Base-by-base conservation (phyloP, 2,113 vertebrate genomes). In the Litocranius walleri region DNA sequence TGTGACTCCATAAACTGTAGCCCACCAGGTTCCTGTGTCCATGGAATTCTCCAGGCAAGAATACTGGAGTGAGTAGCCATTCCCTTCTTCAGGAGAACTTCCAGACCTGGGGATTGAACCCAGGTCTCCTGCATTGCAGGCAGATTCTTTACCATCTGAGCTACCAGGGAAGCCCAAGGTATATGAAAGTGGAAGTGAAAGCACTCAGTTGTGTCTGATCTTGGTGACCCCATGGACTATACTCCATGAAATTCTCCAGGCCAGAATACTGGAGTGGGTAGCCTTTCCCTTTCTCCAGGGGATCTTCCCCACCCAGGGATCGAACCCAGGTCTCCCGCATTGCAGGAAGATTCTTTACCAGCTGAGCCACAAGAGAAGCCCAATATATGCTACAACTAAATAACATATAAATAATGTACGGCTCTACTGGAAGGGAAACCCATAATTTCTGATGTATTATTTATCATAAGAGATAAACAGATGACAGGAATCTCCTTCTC, bases 341-440 rank as follows among this genome's bases (percentile, higher is more conserved):
- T 36, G 71, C 36, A 74, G 71, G 23, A 23, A 14, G 71, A 43
- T 43, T 74, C 36, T 74, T 74, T 74, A 74, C 71, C 23, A 25
- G 10, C 36, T 74, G 36, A 77, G 11, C 36, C 36, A 77, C 23
- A 25, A 43, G 36, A 25, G 71, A 77, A 77, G 36, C 71, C 36
- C 36, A 71, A 52, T 88, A 2, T 85, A 57, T 57, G 81, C 27
- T 71, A 67, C n/a, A 77, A 11, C 6, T 92, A 59, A 71, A n/a
- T 85, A 84, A 80, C 30, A 74, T 21, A 67, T 82, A 48, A 88
- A 30, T 86, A 91, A 30, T 77, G 43, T 95, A 2, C 3, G 71
- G 43, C 71, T 94, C 36, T 94, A 43, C 19, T 74, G 43, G 56
- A 91, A 95, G 81, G 71, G 86, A 95, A 96, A 95, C 17, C 5